These are phyloP conservation scores for Gracilinanus agilis DNA, from an alignment of 2,113 vertebrate genomes.

Conservation along the genomic window DNA sequence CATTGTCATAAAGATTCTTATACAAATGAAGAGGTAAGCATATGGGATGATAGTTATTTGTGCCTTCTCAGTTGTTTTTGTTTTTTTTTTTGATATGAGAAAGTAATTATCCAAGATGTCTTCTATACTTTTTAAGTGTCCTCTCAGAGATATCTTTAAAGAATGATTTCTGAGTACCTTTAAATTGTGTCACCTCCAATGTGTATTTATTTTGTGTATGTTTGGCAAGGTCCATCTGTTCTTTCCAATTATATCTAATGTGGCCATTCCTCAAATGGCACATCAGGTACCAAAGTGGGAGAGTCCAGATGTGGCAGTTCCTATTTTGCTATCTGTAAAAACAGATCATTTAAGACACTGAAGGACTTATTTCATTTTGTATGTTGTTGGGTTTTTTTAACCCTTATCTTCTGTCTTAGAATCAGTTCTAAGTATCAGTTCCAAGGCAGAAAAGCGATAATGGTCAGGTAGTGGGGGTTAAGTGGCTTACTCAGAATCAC, in stretches of 20 bases:
- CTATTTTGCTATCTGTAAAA: background rate
- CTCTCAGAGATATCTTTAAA: background rate
- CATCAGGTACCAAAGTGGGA: background rate
- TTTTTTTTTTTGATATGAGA: background rate
- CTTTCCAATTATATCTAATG: background rate
- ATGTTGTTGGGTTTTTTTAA: background rate
- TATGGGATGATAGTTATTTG: background rate
- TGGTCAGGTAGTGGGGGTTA: too few species aligned
- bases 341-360: background rate
- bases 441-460: too few species aligned
- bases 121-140: background rate
- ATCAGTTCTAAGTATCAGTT: too few species aligned
- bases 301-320: background rate
- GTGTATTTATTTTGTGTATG: background rate
- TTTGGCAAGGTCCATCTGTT: background rate
- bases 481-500: too few species aligned
- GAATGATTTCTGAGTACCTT: background rate
- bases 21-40: background rate
- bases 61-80: background rate
- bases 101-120: background rate
- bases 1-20: background rate
- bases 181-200: background rate
- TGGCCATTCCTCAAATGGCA: background rate
- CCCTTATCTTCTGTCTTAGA: too few species aligned
- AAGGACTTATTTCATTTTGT: background rate